Percentiles rank a stretch among this genome's conserved stretches.
Evolutionary conservation across 2,888 invertebrate species (phyloP).

Genomic region (Iphiclides podalirius): DNA sequence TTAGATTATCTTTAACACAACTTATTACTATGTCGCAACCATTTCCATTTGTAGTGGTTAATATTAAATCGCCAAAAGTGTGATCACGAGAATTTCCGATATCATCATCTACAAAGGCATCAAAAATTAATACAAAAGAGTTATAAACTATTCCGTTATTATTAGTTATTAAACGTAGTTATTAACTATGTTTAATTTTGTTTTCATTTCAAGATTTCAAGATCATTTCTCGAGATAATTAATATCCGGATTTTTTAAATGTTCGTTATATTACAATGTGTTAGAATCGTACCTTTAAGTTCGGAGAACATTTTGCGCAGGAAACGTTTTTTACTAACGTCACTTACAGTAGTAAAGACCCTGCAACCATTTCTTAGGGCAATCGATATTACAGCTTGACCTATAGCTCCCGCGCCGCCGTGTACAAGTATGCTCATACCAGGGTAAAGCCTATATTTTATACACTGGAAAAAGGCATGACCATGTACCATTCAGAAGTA

Average conservation of each 20-base stretch:
- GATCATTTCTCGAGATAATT: too few relatives aligned
- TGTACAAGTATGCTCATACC: constrained; percentile 39
- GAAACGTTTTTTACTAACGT: constrained; percentile 39
- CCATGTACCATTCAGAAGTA: too few relatives aligned
- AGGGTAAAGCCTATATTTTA: constrained; percentile 30
- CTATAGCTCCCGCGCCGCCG: constrained; percentile 47
- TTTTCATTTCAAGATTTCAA: too few relatives aligned
- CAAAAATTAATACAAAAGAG: too few relatives aligned
- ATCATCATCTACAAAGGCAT: constrained; percentile 45
- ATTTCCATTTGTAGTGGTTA: constrained; percentile 38
- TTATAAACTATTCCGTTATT: too few relatives aligned
- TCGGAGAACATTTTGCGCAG: constrained; percentile 44
- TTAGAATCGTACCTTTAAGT: constrained; percentile 47
- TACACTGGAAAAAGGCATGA: constrained; percentile 33
- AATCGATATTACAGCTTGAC: constrained; percentile 51
- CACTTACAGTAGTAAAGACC: constrained; percentile 46
- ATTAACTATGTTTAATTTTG: too few relatives aligned
- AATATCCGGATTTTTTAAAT: too few relatives aligned
- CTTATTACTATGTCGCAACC: constrained; percentile 50
- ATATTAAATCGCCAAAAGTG: constrained; percentile 48
- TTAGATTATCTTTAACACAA: constrained; percentile 41
- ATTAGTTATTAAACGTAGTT: too few relatives aligned
- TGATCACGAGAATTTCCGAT: constrained; percentile 53
- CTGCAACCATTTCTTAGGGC: constrained; percentile 40
- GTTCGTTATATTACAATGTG: too few relatives aligned